Evolutionary conservation across 2,797 vertebrate species (phyloP).

Genomic region (Halcyon badia): DNA sequence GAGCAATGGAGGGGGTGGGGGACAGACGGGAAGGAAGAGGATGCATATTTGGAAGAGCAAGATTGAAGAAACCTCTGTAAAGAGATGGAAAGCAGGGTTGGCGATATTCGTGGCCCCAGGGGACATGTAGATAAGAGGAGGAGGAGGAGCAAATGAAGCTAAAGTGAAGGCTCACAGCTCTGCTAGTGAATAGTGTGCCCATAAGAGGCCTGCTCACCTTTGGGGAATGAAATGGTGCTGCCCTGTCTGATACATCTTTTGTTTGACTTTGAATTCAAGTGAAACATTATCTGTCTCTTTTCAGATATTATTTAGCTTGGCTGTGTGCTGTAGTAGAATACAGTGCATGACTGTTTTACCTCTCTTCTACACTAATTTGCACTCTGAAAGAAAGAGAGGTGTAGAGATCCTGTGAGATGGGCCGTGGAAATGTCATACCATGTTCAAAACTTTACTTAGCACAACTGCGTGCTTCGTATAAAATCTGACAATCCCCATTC

Average conservation of each 20-base stretch:
- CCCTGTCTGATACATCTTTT: slow-evolving; percentile 7
- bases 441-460: slow-evolving; percentile 55
- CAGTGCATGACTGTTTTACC: background rate
- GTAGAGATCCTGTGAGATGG: background rate
- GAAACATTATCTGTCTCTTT: background rate
- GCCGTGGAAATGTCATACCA: slow-evolving; percentile 26
- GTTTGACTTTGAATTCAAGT: background rate
- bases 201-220: background rate
- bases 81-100: background rate
- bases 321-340: background rate
- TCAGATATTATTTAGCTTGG: background rate
- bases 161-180: background rate
- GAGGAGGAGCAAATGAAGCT: background rate
- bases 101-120: background rate
- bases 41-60: background rate
- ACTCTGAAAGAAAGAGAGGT: background rate
- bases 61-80: slow-evolving; percentile 22
- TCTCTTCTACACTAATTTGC: slow-evolving; percentile 20
- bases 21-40: background rate
- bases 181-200: background rate
- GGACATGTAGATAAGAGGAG: background rate
- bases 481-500: slow-evolving; percentile 29
- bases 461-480: background rate
- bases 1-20: background rate
- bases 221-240: slow-evolving; percentile 1